Percentiles rank a stretch among this genome's conserved stretches.
phyloP scores from a whole-genome alignment of 2,888 invertebrate genomes.

The Pandemis cinnamomeana region DNA sequence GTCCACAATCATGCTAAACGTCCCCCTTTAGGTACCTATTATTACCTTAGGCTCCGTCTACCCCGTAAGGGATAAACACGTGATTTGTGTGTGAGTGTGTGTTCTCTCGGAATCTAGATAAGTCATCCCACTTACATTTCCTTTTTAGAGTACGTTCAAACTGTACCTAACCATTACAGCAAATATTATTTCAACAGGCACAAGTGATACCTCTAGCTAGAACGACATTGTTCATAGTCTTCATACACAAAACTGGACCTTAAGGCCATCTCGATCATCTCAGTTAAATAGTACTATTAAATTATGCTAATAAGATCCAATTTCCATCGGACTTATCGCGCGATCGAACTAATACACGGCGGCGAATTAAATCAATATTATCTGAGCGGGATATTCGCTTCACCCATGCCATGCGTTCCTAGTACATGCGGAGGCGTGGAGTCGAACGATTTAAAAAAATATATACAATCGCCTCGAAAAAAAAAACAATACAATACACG shows the following conservation, averaged over 20 bases:
- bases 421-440: slow-evolving; percentile 44
- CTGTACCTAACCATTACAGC: slow-evolving; percentile 8
- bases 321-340: slow-evolving; percentile 50
- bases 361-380: slow-evolving; percentile 58
- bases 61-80: too few relatives aligned
- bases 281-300: slow-evolving; percentile 51
- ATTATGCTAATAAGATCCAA: slow-evolving; percentile 60
- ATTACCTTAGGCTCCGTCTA: too few relatives aligned
- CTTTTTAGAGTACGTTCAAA: neutral
- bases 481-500: too few relatives aligned
- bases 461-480: too few relatives aligned
- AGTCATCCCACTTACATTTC: neutral
- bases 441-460: slow-evolving; percentile 35
- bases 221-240: slow-evolving; percentile 25
- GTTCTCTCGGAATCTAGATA: neutral
- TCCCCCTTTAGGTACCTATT: too few relatives aligned
- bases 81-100: too few relatives aligned
- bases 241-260: slow-evolving; percentile 43
- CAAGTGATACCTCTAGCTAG: slow-evolving; percentile 24
- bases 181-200: slow-evolving; percentile 40
- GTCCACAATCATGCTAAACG: too few relatives aligned
- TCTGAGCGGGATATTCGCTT: slow-evolving; percentile 52
- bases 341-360: slow-evolving; percentile 52
- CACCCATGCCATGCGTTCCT: slow-evolving; percentile 52
- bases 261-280: slow-evolving; percentile 45